Conservation (phyloP, 2,113 vertebrate genomes). For the human (Homo sapiens) region GRCh38 chr2:191684001-191684500, state of each 20-base stretch:
- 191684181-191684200: neutral
- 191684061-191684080: neutral
- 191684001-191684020: neutral
- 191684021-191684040: neutral
- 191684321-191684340: constrained; percentile 11
- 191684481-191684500: neutral
- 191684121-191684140: neutral
- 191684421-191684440: neutral
- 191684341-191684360: neutral
- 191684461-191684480: neutral
- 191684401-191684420: neutral
- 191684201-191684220: constrained; percentile 65
- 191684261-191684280: constrained; percentile 92
- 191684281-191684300: constrained; percentile 91
- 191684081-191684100: neutral
- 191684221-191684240: constrained; percentile 90
- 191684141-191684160: neutral
- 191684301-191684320: constrained; percentile 63
- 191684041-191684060: neutral
- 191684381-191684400: neutral
- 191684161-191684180: neutral
- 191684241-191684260: constrained; percentile 92
- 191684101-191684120: neutral
- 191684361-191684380: neutral
- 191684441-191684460: neutral